Evolutionary conservation across 2,888 invertebrate genomes (phyloP).

Genomic region (Campoplex capitator): DNA sequence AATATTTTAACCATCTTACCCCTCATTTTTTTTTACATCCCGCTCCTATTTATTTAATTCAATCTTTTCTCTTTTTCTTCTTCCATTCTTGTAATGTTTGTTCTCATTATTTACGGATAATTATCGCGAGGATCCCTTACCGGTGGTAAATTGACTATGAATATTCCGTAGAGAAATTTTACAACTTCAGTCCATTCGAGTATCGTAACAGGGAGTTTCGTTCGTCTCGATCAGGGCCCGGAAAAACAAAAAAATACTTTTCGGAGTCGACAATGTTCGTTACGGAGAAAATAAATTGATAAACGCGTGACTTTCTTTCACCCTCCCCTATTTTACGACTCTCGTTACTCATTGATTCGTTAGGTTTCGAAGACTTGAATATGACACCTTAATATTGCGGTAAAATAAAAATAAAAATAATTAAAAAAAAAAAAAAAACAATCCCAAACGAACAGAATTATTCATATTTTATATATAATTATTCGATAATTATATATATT

Average conservation of each 20-base stretch:
- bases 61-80: constrained; percentile 34
- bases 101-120: constrained; percentile 74
- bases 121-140: constrained; percentile 77
- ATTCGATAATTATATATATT: constrained; percentile 57
- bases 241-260: constrained; percentile 3
- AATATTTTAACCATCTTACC: constrained; percentile 24
- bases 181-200: constrained; percentile 82
- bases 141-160: constrained; percentile 84
- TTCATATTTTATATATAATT: constrained; percentile 45
- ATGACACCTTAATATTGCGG: constrained; percentile 26
- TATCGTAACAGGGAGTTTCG: constrained; percentile 65
- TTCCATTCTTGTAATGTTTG: constrained; percentile 30
- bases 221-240: constrained; percentile 3
- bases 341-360: constrained; percentile 1
- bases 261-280: constrained; percentile 10
- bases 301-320: not conserved
- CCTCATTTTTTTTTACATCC: constrained; percentile 68
- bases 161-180: constrained; percentile 82
- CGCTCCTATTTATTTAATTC: constrained; percentile 38
- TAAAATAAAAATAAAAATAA: constrained; percentile 29
- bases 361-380: constrained; percentile 1
- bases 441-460: constrained; percentile 10
- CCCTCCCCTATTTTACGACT: not conserved
- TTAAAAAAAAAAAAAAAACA: constrained; percentile 16
- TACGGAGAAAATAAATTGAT: not conserved